These are phyloP conservation scores for Leptinotarsa texana DNA, from an alignment of 1,140 invertebrate species.

Conservation along the genomic window DNA sequence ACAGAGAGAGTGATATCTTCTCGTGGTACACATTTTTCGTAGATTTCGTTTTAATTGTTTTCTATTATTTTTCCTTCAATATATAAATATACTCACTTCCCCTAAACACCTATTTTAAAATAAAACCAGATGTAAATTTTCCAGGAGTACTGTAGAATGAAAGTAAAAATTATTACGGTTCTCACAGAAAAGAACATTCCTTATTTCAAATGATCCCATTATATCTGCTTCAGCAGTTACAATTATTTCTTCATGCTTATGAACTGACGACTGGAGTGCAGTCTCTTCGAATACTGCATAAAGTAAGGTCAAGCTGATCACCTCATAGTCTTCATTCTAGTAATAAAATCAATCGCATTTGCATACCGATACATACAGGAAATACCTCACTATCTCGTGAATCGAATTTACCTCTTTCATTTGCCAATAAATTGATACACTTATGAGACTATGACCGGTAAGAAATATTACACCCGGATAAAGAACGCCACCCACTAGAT, in stretches of 20 bases:
- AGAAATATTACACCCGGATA: not conserved
- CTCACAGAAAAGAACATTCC: no score
- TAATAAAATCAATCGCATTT: conserved; percentile 3
- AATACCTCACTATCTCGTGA: conserved; percentile 5
- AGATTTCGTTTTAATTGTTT: no score
- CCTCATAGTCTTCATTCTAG: conserved; percentile 3
- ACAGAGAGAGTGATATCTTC: no score
- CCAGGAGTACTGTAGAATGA: no score
- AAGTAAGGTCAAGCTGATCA: not conserved
- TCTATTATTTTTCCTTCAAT: no score
- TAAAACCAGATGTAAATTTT: no score
- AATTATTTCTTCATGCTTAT: not conserved
- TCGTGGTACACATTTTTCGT: no score
- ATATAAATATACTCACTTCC: no score
- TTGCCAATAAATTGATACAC: conserved; percentile 1
- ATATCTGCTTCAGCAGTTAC: not conserved
- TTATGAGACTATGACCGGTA: conserved; percentile 5
- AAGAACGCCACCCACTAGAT: not conserved
- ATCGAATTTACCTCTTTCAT: not conserved
- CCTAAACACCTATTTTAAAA: no score
- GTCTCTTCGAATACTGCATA: not conserved
- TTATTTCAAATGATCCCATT: no score
- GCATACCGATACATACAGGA: conserved; percentile 7
- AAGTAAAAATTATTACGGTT: no score
- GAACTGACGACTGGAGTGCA: not conserved